These are phyloP conservation scores for Cottus gobio DNA, from an alignment of 2,113 vertebrate species.

Conservation along the genomic window DNA sequence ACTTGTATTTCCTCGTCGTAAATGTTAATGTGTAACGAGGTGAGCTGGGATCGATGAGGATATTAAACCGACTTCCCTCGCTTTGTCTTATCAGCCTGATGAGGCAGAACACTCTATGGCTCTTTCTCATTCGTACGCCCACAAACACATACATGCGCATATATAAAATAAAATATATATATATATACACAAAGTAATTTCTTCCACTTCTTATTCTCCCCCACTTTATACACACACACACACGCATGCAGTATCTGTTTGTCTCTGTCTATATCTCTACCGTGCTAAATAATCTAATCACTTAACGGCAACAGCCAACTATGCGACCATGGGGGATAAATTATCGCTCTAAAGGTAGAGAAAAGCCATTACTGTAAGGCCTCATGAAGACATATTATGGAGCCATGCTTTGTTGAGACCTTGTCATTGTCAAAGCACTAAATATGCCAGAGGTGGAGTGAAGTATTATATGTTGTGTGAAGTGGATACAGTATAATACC, in stretches of 20 bases:
- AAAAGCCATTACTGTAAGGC: conserved; percentile 54
- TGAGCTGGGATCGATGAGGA: conserved; percentile 58
- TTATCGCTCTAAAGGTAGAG: conserved; percentile 49
- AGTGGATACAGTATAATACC: conserved; percentile 40
- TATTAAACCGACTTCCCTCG: conserved; percentile 37
- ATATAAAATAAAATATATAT: background rate
- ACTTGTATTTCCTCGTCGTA: conserved; percentile 51
- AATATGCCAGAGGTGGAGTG: conserved; percentile 53
- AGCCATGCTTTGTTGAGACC: conserved; percentile 57
- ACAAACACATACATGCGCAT: background rate
- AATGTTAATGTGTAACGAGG: conserved; percentile 62
- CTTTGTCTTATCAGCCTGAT: conserved; percentile 51
- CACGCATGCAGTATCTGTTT: conserved; percentile 14
- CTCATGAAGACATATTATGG: conserved; percentile 62
- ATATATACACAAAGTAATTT: background rate
- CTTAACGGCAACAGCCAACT: conserved; percentile 51
- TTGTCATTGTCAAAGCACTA: conserved; percentile 61
- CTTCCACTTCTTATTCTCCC: background rate
- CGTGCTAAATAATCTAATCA: conserved; percentile 71
- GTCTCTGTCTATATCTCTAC: conserved; percentile 43
- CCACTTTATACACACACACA: background rate
- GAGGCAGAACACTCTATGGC: conserved; percentile 25
- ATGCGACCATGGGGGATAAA: conserved; percentile 42
- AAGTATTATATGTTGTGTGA: conserved; percentile 51
- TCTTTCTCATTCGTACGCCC: background rate